Evolutionary conservation across 2,113 vertebrate species (phyloP).

Genomic region (Tylochromis polylepis): DNA sequence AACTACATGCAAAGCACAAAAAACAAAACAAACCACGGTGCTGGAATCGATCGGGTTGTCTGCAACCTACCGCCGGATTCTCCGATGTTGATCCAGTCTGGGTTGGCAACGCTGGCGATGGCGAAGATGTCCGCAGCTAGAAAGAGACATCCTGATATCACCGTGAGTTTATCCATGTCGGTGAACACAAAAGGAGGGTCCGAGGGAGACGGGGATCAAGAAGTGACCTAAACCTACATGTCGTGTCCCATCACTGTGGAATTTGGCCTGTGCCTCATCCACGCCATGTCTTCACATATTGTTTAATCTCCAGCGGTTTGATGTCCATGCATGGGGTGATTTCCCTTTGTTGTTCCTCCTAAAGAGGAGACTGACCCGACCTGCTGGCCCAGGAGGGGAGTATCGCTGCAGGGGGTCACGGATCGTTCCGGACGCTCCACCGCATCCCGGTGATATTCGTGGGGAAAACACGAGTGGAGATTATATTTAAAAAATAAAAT

Average conservation of each 20-base stretch:
- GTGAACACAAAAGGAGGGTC: neutral
- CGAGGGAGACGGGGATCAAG: constrained; percentile 11
- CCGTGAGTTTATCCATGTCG: constrained; percentile 93
- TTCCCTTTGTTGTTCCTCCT: neutral
- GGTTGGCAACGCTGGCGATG: constrained; percentile 92
- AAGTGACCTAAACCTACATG: neutral
- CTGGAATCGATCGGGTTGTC: neutral
- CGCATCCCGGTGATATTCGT: neutral
- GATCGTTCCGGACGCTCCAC: neutral
- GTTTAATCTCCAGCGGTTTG: neutral
- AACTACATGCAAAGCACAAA: neutral
- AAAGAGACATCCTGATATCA: constrained; percentile 96
- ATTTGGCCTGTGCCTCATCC: neutral
- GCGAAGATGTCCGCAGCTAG: constrained; percentile 94
- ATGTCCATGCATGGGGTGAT: neutral
- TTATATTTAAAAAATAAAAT: neutral
- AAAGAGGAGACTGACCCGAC: neutral
- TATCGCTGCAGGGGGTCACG: neutral
- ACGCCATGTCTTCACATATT: neutral
- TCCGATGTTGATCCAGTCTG: constrained; percentile 96
- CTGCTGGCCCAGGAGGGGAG: constrained; percentile 19
- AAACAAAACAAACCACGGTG: neutral
- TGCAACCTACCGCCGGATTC: constrained; percentile 81
- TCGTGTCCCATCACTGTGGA: neutral
- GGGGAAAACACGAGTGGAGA: neutral